Evolutionary conservation across 2,888 invertebrate genomes (phyloP).

Genomic region (Amphimallon solstitiale): DNA sequence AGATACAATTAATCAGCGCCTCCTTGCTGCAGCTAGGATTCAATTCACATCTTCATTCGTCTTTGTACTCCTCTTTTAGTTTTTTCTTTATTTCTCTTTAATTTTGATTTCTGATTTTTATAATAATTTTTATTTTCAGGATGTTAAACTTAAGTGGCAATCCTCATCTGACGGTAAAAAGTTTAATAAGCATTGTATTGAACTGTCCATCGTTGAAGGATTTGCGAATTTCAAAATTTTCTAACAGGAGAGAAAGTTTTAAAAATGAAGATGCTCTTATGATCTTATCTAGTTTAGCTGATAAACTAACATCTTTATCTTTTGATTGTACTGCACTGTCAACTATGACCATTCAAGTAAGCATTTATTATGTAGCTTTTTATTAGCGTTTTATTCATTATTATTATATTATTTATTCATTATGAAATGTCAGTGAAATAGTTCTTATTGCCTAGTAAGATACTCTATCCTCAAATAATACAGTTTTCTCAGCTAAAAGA

Average conservation of each 20-base stretch:
- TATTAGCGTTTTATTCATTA: not conserved
- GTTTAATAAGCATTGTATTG: constrained; percentile 48
- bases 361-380: not conserved
- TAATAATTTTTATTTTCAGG: constrained; percentile 38
- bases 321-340: constrained; percentile 48
- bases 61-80: too few species aligned
- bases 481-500: too few species aligned
- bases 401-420: too few species aligned
- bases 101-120: not conserved
- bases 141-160: constrained; percentile 49
- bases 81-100: too few species aligned
- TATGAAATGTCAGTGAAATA: too few species aligned
- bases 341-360: constrained; percentile 47
- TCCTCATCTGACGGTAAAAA: constrained; percentile 42
- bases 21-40: too few species aligned
- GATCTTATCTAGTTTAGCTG: constrained; percentile 46
- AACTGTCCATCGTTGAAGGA: constrained; percentile 50
- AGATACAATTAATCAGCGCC: too few species aligned
- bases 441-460: too few species aligned
- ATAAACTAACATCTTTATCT: constrained; percentile 45
- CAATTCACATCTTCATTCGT: too few species aligned
- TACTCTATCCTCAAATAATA: too few species aligned
- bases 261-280: constrained; percentile 49
- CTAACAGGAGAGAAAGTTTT: constrained; percentile 43
- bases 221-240: constrained; percentile 46